Evolutionary conservation across 2,113 vertebrate species (phyloP).

Genomic region (Micromys minutus): DNA sequence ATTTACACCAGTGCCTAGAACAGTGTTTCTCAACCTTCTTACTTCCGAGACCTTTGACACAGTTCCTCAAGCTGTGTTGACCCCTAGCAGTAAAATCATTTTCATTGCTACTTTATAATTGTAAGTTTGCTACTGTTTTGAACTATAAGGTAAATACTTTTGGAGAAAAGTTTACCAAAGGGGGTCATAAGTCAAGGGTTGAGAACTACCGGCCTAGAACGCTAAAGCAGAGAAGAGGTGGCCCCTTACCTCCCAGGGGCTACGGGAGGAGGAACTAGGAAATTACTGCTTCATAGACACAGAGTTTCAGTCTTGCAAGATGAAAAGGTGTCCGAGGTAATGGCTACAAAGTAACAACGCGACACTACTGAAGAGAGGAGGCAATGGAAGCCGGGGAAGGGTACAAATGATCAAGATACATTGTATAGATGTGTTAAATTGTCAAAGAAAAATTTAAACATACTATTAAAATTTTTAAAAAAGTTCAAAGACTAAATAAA

Average conservation of each 20-base stretch:
- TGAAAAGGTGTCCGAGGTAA: neutral
- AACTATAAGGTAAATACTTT: neutral
- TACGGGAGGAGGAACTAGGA: too few relatives aligned
- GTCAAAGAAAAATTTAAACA: neutral
- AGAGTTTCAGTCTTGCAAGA: conserved; percentile 1
- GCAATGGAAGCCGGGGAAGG: too few relatives aligned
- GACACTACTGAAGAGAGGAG: neutral
- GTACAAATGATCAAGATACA: neutral
- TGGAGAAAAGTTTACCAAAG: neutral
- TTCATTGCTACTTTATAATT: neutral
- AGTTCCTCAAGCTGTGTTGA: neutral
- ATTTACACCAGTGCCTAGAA: neutral
- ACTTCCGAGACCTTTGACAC: neutral
- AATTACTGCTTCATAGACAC: neutral
- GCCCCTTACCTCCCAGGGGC: neutral
- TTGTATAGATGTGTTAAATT: neutral
- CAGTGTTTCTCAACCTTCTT: neutral
- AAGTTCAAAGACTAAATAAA: neutral
- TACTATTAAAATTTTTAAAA: neutral
- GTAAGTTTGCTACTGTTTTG: neutral
- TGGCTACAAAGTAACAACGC: neutral
- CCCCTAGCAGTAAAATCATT: neutral
- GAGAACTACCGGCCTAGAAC: neutral
- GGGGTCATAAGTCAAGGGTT: neutral
- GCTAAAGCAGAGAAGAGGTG: neutral